Base-by-base conservation (phyloP, 2,888 invertebrate genomes). In the Griposia aprilina region DNA sequence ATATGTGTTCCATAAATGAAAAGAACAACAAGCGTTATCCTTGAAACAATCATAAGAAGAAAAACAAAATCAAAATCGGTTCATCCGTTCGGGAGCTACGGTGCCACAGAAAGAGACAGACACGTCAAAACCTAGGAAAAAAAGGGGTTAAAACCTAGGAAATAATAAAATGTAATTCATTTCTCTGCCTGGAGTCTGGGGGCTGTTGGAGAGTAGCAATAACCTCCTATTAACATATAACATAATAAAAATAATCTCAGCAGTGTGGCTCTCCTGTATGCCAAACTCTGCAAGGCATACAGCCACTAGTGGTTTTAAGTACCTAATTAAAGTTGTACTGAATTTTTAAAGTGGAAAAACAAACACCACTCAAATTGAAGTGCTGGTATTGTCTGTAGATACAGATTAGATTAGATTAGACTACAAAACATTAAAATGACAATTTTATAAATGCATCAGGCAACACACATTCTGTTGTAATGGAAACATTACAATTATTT, bases 371-470 rank as follows among this genome's bases (percentile, higher is more conserved):
- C n/a, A 36, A 26, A 36, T 55, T 63, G 7, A 80, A 80, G 26
- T 26, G 36, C 6, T 63, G n/a, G 15, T 55, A 57, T 41, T 63
- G 11, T 74, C 7, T 55, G 55, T 52, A 66, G 8, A 66, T 79
- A 59, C 6, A 52, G 74, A 81, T 74, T 76, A 80, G 79, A 81
- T 74, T 76, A 80, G 79, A 82, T 80, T 55, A 17, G 15, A 72
- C 11, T 41, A 45, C 45, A 45, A 57, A 63, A 78, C 72, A 78
- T 11, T 36, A 60, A 48, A 74, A 50, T 20, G 0, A 23, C 15
- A 41, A 59, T 60, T 41, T 66, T 57, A 50, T 57, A 26, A 74
- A 26, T 75, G 65, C 50, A 52, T 26, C 36, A 50, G 62, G 48
- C 17, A 48, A 55, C 15, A 6, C 17, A 60, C 1, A 57, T 11